A percentile compares a stretch with the other conserved stretches of the same genome.
Evolutionary conservation across 1,140 invertebrate species (phyloP).

Genomic region (Drosophila malerkotliana): DNA sequence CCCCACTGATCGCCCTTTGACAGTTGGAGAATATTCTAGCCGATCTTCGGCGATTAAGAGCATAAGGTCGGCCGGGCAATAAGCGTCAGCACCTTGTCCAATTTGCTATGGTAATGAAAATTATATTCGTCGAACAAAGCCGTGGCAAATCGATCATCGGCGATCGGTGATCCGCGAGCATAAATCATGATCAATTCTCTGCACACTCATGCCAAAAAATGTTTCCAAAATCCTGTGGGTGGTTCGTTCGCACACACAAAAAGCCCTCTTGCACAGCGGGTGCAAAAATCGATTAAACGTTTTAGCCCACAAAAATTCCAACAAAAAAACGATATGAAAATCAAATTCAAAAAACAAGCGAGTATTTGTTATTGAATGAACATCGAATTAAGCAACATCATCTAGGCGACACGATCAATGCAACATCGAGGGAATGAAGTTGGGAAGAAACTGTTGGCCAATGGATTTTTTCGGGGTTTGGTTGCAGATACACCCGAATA

Average conservation of each 20-base stretch:
- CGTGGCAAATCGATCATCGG: constrained; percentile 64
- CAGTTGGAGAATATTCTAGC: constrained; percentile 22
- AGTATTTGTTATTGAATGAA: constrained; percentile 64
- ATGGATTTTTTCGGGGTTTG: constrained; percentile 36
- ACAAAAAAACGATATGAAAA: constrained; percentile 17
- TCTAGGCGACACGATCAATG: constrained; percentile 51
- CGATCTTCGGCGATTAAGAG: constrained; percentile 39
- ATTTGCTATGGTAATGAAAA: constrained; percentile 83
- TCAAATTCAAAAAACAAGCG: constrained; percentile 11
- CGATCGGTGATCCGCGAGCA: constrained; percentile 54
- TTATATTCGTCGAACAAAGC: constrained; percentile 67
- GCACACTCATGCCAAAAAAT: constrained; percentile 40
- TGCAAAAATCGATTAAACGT: constrained; percentile 78
- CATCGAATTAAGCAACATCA: constrained; percentile 59
- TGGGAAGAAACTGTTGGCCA: constrained; percentile 31
- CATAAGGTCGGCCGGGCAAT: constrained; percentile 62
- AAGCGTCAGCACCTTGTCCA: constrained; percentile 82
- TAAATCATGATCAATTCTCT: constrained; percentile 69
- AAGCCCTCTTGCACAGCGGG: constrained; percentile 59
- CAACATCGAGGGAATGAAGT: constrained; percentile 33
- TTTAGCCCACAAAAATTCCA: constrained; percentile 2
- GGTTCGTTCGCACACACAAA: constrained; percentile 53
- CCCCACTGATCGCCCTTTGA: constrained; percentile 50
- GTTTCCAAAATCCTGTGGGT: constrained; percentile 69
- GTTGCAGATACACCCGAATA: constrained; percentile 42